Conservation (phyloP, 1,140 invertebrate species). For the Spodoptera frugiperda region DNA sequence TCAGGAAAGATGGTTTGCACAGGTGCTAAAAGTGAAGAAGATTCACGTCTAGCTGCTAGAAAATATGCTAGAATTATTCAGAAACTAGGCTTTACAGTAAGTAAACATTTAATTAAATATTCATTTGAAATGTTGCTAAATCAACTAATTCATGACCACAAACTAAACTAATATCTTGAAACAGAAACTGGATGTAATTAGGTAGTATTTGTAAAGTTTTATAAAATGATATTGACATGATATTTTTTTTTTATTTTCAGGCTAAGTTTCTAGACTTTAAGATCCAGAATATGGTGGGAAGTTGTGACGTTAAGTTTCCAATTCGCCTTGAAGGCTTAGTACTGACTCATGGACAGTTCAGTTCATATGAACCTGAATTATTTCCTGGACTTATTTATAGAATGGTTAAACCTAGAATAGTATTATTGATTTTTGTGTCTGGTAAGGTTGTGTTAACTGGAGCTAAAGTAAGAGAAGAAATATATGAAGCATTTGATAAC, state of each 20-base stretch:
- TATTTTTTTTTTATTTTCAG: slow-evolving; percentile 85
- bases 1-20: slow-evolving; percentile 99
- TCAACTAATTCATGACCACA: too few species aligned
- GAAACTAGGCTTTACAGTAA: slow-evolving; percentile 97
- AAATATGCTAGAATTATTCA: slow-evolving; percentile 99
- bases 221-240: not conserved
- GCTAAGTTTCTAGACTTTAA: slow-evolving; percentile 99
- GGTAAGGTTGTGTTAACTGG: slow-evolving; percentile 99
- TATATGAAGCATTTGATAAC: slow-evolving; percentile 99
- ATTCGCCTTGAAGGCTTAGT: slow-evolving; percentile 99
- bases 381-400: slow-evolving; percentile 99
- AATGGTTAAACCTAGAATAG: slow-evolving; percentile 99
- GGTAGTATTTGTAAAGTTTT: not conserved
- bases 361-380: slow-evolving; percentile 97
- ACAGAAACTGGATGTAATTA: too few species aligned
- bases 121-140: too few species aligned
- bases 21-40: slow-evolving; percentile 99
- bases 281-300: slow-evolving; percentile 99
- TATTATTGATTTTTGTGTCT: slow-evolving; percentile 99
- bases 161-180: too few species aligned
- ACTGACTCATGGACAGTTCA: slow-evolving; percentile 98
- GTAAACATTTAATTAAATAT: slow-evolving; percentile 51
- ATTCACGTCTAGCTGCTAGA: slow-evolving; percentile 97
- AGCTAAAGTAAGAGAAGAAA: slow-evolving; percentile 98
- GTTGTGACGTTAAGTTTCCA: slow-evolving; percentile 99